Evolutionary conservation across 2,113 vertebrate genomes (phyloP).

Genomic region (Echinops telfairi): DNA sequence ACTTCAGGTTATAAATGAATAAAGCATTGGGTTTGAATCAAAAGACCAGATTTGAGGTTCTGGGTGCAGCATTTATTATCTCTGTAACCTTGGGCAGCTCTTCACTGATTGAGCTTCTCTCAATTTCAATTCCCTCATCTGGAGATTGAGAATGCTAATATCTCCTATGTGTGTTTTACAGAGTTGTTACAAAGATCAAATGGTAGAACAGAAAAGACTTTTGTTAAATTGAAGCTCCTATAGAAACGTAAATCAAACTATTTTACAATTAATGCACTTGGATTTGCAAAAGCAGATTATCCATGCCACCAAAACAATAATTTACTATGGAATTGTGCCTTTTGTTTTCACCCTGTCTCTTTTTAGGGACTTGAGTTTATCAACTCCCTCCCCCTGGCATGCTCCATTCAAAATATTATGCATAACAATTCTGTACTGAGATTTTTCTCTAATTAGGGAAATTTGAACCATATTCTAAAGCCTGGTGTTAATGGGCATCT

Average conservation of each 20-base stretch:
- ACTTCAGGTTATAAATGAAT: slow-evolving; percentile 44
- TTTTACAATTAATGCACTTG: slow-evolving; percentile 1
- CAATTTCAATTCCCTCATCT: background rate
- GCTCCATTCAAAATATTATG: background rate
- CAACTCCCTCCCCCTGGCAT: background rate
- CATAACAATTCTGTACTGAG: background rate
- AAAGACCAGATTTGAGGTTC: slow-evolving; percentile 56
- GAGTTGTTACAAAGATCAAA: background rate
- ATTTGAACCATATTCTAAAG: background rate
- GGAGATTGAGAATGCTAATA: slow-evolving; percentile 5
- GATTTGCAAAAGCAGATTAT: background rate
- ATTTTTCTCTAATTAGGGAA: background rate
- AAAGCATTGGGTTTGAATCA: background rate
- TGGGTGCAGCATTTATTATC: background rate
- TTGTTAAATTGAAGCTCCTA: background rate
- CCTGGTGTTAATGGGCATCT: too few species aligned
- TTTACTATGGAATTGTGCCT: background rate
- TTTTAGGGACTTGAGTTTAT: background rate
- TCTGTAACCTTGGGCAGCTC: background rate
- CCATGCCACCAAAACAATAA: background rate
- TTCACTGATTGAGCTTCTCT: slow-evolving; percentile 6
- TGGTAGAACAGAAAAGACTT: slow-evolving; percentile 11
- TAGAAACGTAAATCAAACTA: background rate
- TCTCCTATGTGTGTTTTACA: background rate
- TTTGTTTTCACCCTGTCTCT: slow-evolving; percentile 5